These are phyloP conservation scores for Pelosia muscerda DNA, from an alignment of 2,888 invertebrate species.

Conservation along the genomic window DNA sequence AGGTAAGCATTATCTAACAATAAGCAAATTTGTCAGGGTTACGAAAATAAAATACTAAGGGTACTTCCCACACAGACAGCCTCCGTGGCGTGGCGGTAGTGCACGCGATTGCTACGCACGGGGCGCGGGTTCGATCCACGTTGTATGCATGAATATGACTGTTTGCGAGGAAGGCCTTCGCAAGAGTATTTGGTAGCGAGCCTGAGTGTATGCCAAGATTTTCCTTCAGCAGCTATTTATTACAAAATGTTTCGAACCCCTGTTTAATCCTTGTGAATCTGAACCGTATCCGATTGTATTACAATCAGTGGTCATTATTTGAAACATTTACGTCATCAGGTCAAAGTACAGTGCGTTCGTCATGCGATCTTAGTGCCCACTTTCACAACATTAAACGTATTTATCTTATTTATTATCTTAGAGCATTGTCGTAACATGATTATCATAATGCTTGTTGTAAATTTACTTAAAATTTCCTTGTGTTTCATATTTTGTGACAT, in stretches of 20 bases:
- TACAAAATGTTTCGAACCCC: slow-evolving; percentile 57
- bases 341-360: slow-evolving; percentile 54
- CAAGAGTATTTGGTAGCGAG: too few relatives aligned
- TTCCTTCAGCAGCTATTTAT: not conserved
- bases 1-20: too few relatives aligned
- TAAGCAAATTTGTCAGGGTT: too few relatives aligned
- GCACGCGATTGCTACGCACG: too few relatives aligned
- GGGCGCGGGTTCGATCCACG: too few relatives aligned
- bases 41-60: too few relatives aligned
- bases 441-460: slow-evolving; percentile 13
- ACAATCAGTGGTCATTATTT: slow-evolving; percentile 69
- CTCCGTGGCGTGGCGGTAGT: too few relatives aligned
- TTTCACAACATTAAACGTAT: slow-evolving; percentile 31
- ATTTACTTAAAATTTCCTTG: not conserved
- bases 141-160: too few relatives aligned
- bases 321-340: slow-evolving; percentile 60
- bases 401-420: slow-evolving; percentile 16
- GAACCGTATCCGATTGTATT: slow-evolving; percentile 69
- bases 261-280: slow-evolving; percentile 46
- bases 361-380: slow-evolving; percentile 33
- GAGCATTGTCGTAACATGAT: not conserved
- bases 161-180: too few relatives aligned
- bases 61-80: too few relatives aligned
- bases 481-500: not conserved
- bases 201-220: not conserved